Evolutionary conservation across 2,113 vertebrate species (phyloP), one percentile per base, ranked within the genome.

Genomic region (Globicephala melas): DNA sequence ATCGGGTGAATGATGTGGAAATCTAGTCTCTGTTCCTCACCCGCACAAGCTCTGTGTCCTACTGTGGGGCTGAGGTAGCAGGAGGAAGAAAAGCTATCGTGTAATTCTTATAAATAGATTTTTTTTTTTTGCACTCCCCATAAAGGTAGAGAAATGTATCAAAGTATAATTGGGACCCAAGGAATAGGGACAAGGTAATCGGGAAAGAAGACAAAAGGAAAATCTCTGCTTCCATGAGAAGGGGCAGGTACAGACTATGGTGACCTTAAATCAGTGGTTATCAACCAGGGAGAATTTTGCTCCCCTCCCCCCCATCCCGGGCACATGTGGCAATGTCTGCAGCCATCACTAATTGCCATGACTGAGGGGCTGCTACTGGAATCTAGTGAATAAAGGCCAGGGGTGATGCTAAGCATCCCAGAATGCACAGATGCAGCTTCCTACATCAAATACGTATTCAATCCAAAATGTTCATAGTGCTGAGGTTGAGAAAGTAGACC

Each of bases 401-500:
- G 0, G 3, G 0, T 44, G 31, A 21, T 21, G 31, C 33, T 55
- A 50, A 21, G n/a, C 9, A 25, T 38, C 15, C 9, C 7, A 12
- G 18, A 31, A 50, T 60, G 11, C 28, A 21, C 17, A 38, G n/a
- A 70, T 26, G 28, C 6, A 70, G 7, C 38, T n/a, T 47, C 13
- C n/a, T 7, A 73, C 3, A 6, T 60, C 17, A 82, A 53, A 31
- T 20, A 47, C 15, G 58, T 26, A 28, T 41, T 23, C 28, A 47
- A 41, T 13, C 53, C 21, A 23, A 87, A 74, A 17, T 94, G 10
- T 33, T 9, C 73, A 18, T 6, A 11, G 10, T 28, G 28, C 6
- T 41, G 2, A 50, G 10, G 8, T 25, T 44, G 47, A 67, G 26
- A 83, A 95, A 23, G 7, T 7, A 18, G 36, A 44, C 15, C 2